phyloP scores from a whole-genome alignment of 2,888 invertebrate genomes.

The Sabatieria punctata region DNA sequence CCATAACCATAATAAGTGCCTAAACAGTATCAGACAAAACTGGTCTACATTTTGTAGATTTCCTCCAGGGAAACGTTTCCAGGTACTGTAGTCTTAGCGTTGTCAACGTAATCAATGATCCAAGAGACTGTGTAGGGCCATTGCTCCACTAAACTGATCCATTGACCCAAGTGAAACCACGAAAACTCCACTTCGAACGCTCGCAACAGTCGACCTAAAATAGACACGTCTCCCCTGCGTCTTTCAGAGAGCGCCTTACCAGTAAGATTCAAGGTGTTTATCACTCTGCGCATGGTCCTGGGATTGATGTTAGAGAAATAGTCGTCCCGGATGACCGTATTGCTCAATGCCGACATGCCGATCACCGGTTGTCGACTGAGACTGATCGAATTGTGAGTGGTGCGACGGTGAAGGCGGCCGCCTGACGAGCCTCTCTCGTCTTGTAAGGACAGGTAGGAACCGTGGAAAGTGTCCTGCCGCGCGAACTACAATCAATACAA shows the following conservation, averaged over 20 bases:
- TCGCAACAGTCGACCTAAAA: constrained; percentile 71
- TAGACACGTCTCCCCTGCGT: neutral
- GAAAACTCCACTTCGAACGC: constrained; percentile 98
- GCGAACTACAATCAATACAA: neutral
- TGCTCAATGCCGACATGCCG: constrained; percentile 5
- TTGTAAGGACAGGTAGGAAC: constrained; percentile 19
- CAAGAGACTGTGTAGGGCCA: constrained; percentile 96
- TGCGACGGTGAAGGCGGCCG: neutral
- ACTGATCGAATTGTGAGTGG: constrained; percentile 6
- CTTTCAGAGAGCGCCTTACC: too few relatives aligned
- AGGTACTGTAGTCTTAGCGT: too few relatives aligned
- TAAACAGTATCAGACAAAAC: too few relatives aligned
- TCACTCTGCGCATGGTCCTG: constrained; percentile 76
- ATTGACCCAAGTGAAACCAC: constrained; percentile 91
- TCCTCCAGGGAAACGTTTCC: too few relatives aligned
- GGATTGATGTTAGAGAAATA: constrained; percentile 99
- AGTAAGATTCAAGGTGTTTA: constrained; percentile 92
- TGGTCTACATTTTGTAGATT: too few relatives aligned
- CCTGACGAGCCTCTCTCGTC: neutral
- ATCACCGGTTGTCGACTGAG: constrained; percentile 6
- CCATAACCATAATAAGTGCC: too few relatives aligned
- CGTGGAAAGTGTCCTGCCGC: constrained; percentile 18
- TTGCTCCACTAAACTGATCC: constrained; percentile 96
- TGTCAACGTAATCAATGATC: constrained; percentile 85
- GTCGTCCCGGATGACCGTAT: constrained; percentile 65